Evolutionary conservation across 2,888 invertebrate species (phyloP), one percentile per base, ranked within the genome.

Genomic region (Eulithis testata): DNA sequence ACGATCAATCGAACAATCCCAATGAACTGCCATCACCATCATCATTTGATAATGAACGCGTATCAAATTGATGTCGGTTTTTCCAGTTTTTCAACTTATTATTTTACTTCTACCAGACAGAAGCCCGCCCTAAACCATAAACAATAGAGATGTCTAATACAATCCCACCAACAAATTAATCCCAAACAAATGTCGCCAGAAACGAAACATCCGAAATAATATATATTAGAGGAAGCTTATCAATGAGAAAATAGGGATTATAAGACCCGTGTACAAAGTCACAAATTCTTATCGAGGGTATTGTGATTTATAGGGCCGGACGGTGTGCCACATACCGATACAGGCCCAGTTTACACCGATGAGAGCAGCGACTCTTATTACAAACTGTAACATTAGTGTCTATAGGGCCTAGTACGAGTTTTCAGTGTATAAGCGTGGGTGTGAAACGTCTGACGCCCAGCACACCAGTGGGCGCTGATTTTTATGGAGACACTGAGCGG

Each of bases 241-340:
- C 82, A 83, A 83, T 82, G 60, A 66, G 61, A 77, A 80, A 82
- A 80, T 75, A 71, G 66, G 78, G 76, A 77, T 79, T 80, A 80
- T 77, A 78, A 78, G 76, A 76, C 76, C 72, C 62, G 65, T 73
- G 73, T 68, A 74, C 73, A 72, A 65, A 76, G 78, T 78, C 81
- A 82, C 85, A 83, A 86, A 84, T 85, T 85, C 83, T 81, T 81
- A 83, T 84, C 81, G 77, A 61, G 63, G 67, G 56, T 69, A 70
- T 64, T 70, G 70, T 73, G 71, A 73, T 64, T 68, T 73, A 73
- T 71, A 47, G 51, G 64, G 60, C 55, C 47, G 70, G 62, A 43
- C 49, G 59, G 68, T 60, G 69, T 61, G 68, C 60, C 60, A 66
- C 70, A 58, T 53, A 52, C 66, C 70, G 70, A 69, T 70, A 62